Percentiles rank a stretch among this genome's conserved stretches.
Evolutionary conservation across 2,888 invertebrate genomes (phyloP).

Genomic region (Hyles lineata): DNA sequence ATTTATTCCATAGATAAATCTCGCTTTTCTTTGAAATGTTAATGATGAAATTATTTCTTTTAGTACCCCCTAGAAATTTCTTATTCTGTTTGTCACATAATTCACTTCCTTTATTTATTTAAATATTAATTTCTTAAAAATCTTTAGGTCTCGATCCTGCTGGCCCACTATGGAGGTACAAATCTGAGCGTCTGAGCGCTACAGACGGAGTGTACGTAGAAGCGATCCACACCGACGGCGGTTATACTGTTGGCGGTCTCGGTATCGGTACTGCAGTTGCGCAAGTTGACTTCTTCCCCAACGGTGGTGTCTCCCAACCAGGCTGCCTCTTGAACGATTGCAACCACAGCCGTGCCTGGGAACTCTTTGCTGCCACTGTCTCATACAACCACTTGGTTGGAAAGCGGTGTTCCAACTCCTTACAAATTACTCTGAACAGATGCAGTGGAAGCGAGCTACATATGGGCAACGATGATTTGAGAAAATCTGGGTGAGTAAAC

Average conservation of each 20-base stretch:
- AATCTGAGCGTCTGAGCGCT: slow-evolving; percentile 44
- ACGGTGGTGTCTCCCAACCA: slow-evolving; percentile 73
- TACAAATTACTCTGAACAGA: slow-evolving; percentile 53
- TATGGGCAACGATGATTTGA: slow-evolving; percentile 62
- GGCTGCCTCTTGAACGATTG: slow-evolving; percentile 59
- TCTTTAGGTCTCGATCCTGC: slow-evolving; percentile 62
- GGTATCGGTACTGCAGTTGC: slow-evolving; percentile 77
- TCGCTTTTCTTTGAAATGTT: too few species aligned
- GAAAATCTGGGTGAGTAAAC: slow-evolving; percentile 57
- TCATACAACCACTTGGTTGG: slow-evolving; percentile 58
- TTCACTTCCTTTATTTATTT: not conserved
- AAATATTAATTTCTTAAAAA: slow-evolving; percentile 8
- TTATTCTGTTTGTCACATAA: too few species aligned
- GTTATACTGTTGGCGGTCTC: slow-evolving; percentile 63
- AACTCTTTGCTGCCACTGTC: slow-evolving; percentile 59
- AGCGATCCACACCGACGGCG: slow-evolving; percentile 72
- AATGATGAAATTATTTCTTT: too few species aligned
- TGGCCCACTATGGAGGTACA: slow-evolving; percentile 57
- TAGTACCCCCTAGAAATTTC: too few species aligned
- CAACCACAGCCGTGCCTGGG: slow-evolving; percentile 64
- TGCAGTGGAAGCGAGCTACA: slow-evolving; percentile 54
- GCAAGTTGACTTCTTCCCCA: slow-evolving; percentile 85
- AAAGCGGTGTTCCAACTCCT: slow-evolving; percentile 46
- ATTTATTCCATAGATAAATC: too few species aligned
- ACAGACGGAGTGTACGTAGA: slow-evolving; percentile 69